Conservation (phyloP, 2,797 vertebrate species). For the Numenius phaeopus region DNA sequence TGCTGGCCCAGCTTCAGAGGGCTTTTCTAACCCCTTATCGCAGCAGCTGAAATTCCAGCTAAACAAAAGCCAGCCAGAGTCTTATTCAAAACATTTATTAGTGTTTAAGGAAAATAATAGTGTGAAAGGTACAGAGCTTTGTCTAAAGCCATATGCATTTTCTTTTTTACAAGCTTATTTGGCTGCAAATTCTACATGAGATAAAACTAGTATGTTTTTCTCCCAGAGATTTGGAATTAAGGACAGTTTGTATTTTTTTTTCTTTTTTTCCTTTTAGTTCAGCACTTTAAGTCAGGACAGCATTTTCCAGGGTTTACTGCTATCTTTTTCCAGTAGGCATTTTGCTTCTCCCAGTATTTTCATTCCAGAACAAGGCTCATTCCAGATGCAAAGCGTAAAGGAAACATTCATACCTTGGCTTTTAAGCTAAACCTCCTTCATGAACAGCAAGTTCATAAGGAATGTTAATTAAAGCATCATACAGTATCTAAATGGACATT, state of each 20-base stretch:
- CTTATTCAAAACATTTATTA: conserved; percentile 75
- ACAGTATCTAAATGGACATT: conserved; percentile 45
- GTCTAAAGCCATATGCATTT: conserved; percentile 54
- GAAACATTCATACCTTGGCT: conserved; percentile 75
- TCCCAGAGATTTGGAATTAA: conserved; percentile 70
- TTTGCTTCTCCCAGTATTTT: conserved; percentile 41
- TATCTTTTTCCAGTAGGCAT: conserved; percentile 60
- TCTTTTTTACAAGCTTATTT: conserved; percentile 46
- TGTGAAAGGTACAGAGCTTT: conserved; percentile 64
- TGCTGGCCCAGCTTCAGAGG: conserved; percentile 31
- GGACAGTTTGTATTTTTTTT: neutral
- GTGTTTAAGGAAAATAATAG: conserved; percentile 71
- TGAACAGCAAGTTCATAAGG: conserved; percentile 68
- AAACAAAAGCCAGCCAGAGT: conserved; percentile 36
- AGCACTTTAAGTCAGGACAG: conserved; percentile 47
- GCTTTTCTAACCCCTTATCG: neutral
- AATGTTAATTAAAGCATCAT: conserved; percentile 59
- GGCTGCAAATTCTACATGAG: conserved; percentile 52
- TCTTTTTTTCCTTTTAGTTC: conserved; percentile 20
- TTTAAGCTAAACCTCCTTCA: conserved; percentile 76
- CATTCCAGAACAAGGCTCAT: conserved; percentile 69
- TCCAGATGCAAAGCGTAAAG: conserved; percentile 70
- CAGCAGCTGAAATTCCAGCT: neutral
- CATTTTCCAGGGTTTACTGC: conserved; percentile 54
- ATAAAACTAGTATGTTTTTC: conserved; percentile 53